These are phyloP conservation scores for honey bee (Apis mellifera) DNA, from an alignment of 1,140 invertebrate genomes.

Conservation along the genomic window Amel_HAv3.1 CM009935.2:414001-414500, in stretches of 20 bases:
- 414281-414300: constrained; percentile 46
- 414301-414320: constrained; percentile 35
- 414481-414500: neutral
- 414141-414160: neutral
- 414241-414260: constrained; percentile 49
- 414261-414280: constrained; percentile 33
- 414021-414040: too few relatives aligned
- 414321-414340: constrained; percentile 27
- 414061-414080: too few relatives aligned
- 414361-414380: constrained; percentile 23
- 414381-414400: neutral
- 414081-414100: too few relatives aligned
- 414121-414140: too few relatives aligned
- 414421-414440: neutral
- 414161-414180: neutral
- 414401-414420: neutral
- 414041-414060: neutral
- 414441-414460: neutral
- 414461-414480: neutral
- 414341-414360: constrained; percentile 31
- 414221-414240: neutral
- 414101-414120: neutral
- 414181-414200: neutral
- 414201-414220: neutral
- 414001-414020: too few relatives aligned